These are phyloP conservation scores for Ploceus nigricollis DNA, from an alignment of 2,113 vertebrate genomes.

Conservation along the genomic window DNA sequence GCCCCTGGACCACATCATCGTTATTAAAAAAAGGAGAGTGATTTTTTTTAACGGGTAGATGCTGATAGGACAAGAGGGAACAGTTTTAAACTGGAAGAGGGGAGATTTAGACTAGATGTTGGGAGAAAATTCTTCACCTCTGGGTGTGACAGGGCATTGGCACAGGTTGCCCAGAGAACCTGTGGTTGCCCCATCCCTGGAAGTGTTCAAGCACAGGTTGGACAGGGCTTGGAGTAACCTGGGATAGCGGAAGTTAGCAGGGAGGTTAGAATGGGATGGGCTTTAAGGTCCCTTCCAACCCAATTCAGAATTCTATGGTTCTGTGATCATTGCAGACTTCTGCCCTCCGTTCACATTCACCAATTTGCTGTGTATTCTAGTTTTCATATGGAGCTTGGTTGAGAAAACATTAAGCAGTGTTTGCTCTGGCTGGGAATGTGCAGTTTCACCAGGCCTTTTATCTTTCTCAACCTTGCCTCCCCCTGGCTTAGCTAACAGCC, in stretches of 20 bases:
- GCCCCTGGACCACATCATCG: rapidly evolving
- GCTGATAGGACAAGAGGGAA: neutral
- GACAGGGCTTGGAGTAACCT: rapidly evolving
- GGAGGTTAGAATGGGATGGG: rapidly evolving
- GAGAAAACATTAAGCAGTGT: neutral
- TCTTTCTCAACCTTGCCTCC: neutral
- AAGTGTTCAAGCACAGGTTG: neutral
- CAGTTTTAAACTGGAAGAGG: neutral
- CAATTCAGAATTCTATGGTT: neutral
- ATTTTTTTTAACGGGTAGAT: neutral
- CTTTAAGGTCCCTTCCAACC: neutral
- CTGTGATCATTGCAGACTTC: rapidly evolving
- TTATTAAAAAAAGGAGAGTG: neutral
- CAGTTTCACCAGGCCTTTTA: neutral
- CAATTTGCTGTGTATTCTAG: rapidly evolving
- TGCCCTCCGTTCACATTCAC: rapidly evolving
- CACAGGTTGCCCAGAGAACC: neutral
- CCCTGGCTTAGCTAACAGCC: neutral
- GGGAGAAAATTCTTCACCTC: neutral
- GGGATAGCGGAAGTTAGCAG: neutral
- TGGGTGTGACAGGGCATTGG: neutral
- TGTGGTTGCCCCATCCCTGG: neutral
- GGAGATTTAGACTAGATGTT: too few relatives aligned
- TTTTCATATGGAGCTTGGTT: neutral
- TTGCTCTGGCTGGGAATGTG: neutral